Evolutionary conservation across 2,888 invertebrate genomes (phyloP), one percentile per base, ranked within the genome.

Genomic region (Tachina lurida): DNA sequence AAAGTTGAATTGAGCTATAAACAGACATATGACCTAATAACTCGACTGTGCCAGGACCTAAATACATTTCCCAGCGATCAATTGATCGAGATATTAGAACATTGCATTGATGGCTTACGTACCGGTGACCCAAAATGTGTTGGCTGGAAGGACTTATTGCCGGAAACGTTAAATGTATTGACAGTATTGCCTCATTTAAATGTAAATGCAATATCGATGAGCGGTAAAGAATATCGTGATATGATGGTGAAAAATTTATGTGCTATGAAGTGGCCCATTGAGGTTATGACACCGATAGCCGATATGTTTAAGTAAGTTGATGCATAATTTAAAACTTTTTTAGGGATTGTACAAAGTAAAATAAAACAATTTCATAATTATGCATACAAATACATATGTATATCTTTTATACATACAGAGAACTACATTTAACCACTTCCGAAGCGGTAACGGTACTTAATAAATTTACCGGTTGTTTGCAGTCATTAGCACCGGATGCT

Each of bases 81-180:
- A 87, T 90, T 95, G 0, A 91, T 94, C 4, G 93, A 94, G 88
- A 91, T 95, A 5, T 93, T 94, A 19, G 94, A 94, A 86, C 93
- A 94, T 88, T 95, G 95, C 88, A 88, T 94, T 2, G 93, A 94
- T 56, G 93, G 93, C 63, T 93, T 95, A 79, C 93, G 94, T 86
- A 91, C 91, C 22, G 94, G 94, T 49, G 93, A 93, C 87, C 93
- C 93, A 19, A 93, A 93, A 81, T 93, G 93, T 89, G 93, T 93
- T 88, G 93, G 93, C 74, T 95, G 95, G 95, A 95, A 95, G 89
- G 95, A 95, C 88, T 88, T 95, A 54, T 87, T 95, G 49, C 95
- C 95, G 10, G 94, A 94, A 77, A 88, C 94, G 3, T 85, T 95
- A 45, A 93, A 93, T 87, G 91, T 94, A 4, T 87, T 95, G 13